These are phyloP conservation scores for Sinocyclocheilus rhinocerous DNA, from an alignment of 2,113 vertebrate species.

Conservation along the genomic window DNA sequence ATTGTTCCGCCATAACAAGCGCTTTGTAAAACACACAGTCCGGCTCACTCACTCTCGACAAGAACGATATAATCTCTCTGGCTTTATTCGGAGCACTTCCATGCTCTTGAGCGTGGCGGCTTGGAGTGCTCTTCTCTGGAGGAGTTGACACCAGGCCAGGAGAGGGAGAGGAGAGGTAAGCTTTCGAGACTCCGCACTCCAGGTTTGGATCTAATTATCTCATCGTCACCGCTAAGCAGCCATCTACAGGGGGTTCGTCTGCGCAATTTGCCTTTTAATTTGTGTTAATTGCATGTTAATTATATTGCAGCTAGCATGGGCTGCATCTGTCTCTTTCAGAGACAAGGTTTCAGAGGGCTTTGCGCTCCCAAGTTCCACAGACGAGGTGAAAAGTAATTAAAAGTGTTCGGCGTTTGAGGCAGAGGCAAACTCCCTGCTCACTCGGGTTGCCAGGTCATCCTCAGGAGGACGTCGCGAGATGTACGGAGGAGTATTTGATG, in stretches of 20 bases:
- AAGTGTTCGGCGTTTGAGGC: constrained; percentile 42
- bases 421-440: background rate
- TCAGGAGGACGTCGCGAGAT: constrained; percentile 5
- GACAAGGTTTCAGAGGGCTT: constrained; percentile 55
- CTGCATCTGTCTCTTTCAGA: constrained; percentile 62
- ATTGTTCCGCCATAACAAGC: background rate
- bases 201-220: constrained; percentile 61
- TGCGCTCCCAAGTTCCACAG: constrained; percentile 28
- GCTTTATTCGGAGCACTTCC: constrained; percentile 44
- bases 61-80: constrained; percentile 38
- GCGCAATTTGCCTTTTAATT: constrained; percentile 67
- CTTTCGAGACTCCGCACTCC: constrained; percentile 45
- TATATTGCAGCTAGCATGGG: constrained; percentile 61
- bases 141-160: constrained; percentile 54
- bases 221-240: constrained; percentile 58
- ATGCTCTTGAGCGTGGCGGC: constrained; percentile 20
- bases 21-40: constrained; percentile 22
- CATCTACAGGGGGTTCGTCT: constrained; percentile 59
- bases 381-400: constrained; percentile 62
- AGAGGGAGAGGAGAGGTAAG: constrained; percentile 41
- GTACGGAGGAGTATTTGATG: constrained; percentile 12
- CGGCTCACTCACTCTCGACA: background rate
- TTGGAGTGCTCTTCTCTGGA: constrained; percentile 47
- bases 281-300: constrained; percentile 71
- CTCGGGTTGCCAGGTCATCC: constrained; percentile 17